A percentile compares a stretch with the other conserved stretches of the same genome.
Evolutionary conservation across 2,797 vertebrate genomes (phyloP).

Genomic region (Zenarchopterus dispar): DNA sequence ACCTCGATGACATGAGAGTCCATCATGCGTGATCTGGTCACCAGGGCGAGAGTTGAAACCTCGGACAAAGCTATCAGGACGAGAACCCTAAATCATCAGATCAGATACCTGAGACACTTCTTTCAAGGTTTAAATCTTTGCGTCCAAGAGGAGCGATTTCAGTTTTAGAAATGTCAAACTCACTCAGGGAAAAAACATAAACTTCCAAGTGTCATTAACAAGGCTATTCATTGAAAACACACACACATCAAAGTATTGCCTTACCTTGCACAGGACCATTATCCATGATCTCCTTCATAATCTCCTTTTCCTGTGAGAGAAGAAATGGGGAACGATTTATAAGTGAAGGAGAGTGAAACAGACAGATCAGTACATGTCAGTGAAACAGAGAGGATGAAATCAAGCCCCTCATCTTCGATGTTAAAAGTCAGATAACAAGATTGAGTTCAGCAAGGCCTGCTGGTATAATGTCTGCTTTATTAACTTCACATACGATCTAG

Average conservation of each 20-base stretch:
- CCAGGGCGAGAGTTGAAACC: constrained; percentile 54
- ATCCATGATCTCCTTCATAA: constrained; percentile 97
- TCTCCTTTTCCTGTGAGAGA: constrained; percentile 90
- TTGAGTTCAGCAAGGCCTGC: constrained; percentile 41
- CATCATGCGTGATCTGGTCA: constrained; percentile 40
- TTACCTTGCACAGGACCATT: constrained; percentile 97
- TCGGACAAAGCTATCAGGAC: constrained; percentile 29
- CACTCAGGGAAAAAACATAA: constrained; percentile 14
- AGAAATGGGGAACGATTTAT: constrained; percentile 27
- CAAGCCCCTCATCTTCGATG: constrained; percentile 33
- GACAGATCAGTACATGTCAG: constrained; percentile 48
- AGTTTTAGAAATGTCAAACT: not conserved
- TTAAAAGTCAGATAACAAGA: constrained; percentile 63
- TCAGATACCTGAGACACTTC: constrained; percentile 10
- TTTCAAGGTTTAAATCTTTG: constrained; percentile 24
- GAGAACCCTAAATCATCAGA: constrained; percentile 40
- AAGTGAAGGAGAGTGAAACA: constrained; percentile 19
- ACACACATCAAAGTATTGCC: constrained; percentile 15
- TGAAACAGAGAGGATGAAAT: constrained; percentile 59
- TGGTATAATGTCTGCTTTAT: constrained; percentile 62
- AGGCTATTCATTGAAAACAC: constrained; percentile 10
- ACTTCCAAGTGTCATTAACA: not conserved
- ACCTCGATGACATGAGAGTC: constrained; percentile 20
- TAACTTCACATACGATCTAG: constrained; percentile 58
- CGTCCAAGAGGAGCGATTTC: not conserved